Base-by-base conservation (phyloP, 1,140 invertebrate genomes). In the Macrobrachium rosenbergii region DNA sequence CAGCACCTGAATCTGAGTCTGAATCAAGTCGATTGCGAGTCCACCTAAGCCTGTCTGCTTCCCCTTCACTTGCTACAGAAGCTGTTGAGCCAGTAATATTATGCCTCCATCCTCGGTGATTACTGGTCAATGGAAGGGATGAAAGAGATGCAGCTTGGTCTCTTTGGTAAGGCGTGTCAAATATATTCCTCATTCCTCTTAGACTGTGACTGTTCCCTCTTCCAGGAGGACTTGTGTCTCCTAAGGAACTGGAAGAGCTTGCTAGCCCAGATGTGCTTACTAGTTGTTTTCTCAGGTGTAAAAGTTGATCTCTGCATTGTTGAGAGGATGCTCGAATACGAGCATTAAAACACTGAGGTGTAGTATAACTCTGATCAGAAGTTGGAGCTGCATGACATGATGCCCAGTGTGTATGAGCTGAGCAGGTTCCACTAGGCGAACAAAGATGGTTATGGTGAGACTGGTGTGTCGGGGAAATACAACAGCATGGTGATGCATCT, bases 131-230 rank as follows among this genome's bases (percentile, higher is more conserved):
- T 5, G 83, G 83, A 45, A 84, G 83, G 37, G 75, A 78, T 23
- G 83, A 84, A 16, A 84, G 83, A 10, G 83, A 84, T 11, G 83
- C 83, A 43, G 83, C 75, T 52, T 84, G 75, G 17, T 75, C 83
- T 64, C 83, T 76, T 23, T 77, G 83, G 59, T 78, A 84, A 23
- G 83, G 83, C 17, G 73, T 77, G 59, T 84, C 75, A 21, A 67
- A 64, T 52, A 62, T 84, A 43, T 64, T 64, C n/a, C 75, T 73
- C 2, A 64, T 63, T 63, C 45, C 62, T 14, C 43, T 77, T 17
- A 84, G 23, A 8, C 62, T 73, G 21, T 43, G 43, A 45, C 73
- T 37, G 45, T 59, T 45, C 5, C 60, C 23, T 16, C 43, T 28
- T 45, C 73, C 19, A 21, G 83, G 75, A 14, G 75, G 28, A 58